Conservation (phyloP, 1,140 invertebrate genomes). For the Manduca sexta region DNA sequence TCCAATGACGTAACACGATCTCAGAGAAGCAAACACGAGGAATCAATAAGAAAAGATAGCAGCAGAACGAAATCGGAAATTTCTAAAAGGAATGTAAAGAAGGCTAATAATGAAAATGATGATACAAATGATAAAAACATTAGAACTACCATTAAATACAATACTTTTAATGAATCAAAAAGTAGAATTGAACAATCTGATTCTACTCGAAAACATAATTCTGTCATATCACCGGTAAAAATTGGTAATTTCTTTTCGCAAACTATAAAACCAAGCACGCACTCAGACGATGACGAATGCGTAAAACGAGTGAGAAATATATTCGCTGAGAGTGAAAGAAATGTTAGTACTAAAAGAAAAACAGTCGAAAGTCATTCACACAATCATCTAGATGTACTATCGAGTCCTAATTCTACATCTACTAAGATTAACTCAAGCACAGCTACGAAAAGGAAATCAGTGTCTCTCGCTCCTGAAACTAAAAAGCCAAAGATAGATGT, state of each 20-base stretch:
- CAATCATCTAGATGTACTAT: no score
- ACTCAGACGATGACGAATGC: slow-evolving; percentile 9
- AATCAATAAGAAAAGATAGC: background rate
- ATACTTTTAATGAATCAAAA: no score
- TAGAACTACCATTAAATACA: no score
- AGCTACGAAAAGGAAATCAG: slow-evolving; percentile 12
- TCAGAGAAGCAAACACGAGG: no score
- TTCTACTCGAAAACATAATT: slow-evolving; percentile 4
- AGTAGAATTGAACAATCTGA: no score
- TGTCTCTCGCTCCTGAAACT: background rate
- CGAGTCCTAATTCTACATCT: slow-evolving; percentile 5
- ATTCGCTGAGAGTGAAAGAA: slow-evolving; percentile 1
- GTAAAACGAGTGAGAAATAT: slow-evolving; percentile 8
- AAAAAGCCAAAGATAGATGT: slow-evolving; percentile 20
- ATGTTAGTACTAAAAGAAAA: no score
- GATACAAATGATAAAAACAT: no score
- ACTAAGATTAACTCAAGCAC: slow-evolving; percentile 8
- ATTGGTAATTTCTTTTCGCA: slow-evolving; percentile 15
- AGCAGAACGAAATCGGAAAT: background rate
- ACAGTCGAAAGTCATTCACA: background rate
- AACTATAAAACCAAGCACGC: slow-evolving; percentile 1
- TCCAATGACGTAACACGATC: no score
- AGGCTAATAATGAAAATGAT: no score
- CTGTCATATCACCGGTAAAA: slow-evolving; percentile 38
- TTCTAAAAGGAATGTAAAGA: background rate